These are phyloP conservation scores for Schizopygopsis pylzovi DNA, from an alignment of 2,797 vertebrate genomes.

Conservation along the genomic window DNA sequence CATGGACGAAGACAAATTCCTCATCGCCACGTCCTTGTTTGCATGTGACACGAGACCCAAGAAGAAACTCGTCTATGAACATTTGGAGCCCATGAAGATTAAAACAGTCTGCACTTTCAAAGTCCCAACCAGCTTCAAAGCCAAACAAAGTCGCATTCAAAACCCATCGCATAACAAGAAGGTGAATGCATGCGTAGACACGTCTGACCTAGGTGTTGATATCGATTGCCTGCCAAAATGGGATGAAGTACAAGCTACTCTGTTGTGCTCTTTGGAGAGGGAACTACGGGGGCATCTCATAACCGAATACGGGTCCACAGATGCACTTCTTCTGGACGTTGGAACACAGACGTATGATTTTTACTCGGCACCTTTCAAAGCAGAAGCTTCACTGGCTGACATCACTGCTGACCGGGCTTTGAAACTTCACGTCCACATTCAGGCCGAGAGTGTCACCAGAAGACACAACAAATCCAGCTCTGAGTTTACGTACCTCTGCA, in stretches of 20 bases:
- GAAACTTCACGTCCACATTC: conserved; percentile 88
- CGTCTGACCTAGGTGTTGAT: conserved; percentile 84
- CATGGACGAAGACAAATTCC: conserved; percentile 58
- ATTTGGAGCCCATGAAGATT: conserved; percentile 89
- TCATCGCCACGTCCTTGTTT: conserved; percentile 45
- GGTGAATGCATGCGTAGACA: conserved; percentile 83
- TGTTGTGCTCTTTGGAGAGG: conserved; percentile 91
- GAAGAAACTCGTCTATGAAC: conserved; percentile 83
- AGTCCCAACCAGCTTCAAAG: conserved; percentile 87
- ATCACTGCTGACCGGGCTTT: conserved; percentile 68
- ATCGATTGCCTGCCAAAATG: conserved; percentile 83
- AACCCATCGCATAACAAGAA: conserved; percentile 82
- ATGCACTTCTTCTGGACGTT: conserved; percentile 83
- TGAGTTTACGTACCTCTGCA: conserved; percentile 90
- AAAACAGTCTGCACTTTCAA: conserved; percentile 90
- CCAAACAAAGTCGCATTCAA: conserved; percentile 82
- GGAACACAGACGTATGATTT: conserved; percentile 94
- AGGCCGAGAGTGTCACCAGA: conserved; percentile 87
- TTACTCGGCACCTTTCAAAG: conserved; percentile 82
- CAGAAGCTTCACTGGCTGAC: conserved; percentile 81
- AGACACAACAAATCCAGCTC: conserved; percentile 93
- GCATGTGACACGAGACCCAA: conserved; percentile 63
- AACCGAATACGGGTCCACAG: conserved; percentile 82
- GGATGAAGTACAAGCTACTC: conserved; percentile 85
- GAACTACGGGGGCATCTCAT: conserved; percentile 91